Base-by-base conservation (phyloP, 2,888 invertebrate genomes). In the Chymomyza fuscimana region DNA sequence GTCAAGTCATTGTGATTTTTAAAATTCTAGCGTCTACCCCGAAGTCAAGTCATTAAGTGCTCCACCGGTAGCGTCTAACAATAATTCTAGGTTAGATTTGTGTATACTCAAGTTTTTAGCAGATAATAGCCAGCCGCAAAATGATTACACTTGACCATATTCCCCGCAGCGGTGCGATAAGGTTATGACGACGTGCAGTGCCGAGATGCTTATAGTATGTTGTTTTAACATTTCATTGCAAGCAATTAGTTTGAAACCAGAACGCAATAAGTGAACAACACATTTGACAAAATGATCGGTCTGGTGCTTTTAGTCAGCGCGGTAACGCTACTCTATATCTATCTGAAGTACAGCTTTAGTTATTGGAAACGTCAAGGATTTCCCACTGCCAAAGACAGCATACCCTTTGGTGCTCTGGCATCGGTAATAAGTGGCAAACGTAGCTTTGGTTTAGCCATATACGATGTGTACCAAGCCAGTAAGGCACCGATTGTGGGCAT, bases 341-440 rank as follows among this genome's bases (percentile, higher is more conserved):
- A 82, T 51, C 69, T 90, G 0, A 88, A 82, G 50, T 86, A 89
- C 82, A 79, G 69, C 6, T 92, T 90, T 12, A 84, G 80, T 1
- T 87, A 94, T 82, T 95, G 95, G 95, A 90, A 92, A 51, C 92
- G 92, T 63, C 92, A 92, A 78, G 93, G 94, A 1, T 94, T 95
- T 5, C 91, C 93, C 0, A 93, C 93, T 9, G 92, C 93, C 0
- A 89, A 91, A 22, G 93, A 94, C 0, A 88, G 86, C 22, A 94
- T 95, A 76, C 94, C 95, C 0, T 95, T 94, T 78, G 95, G 95
- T 0, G 94, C 94, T 76, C 91, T 95, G 76, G 92, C 92, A 63
- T 91, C 93, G 22, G 94, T 94, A 29, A 92, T 94, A 5, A 92
- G 92, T 61, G 92, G 94, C 46, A 93, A 93, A 78, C 91, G 93